Base-by-base conservation (phyloP, 1,140 invertebrate species). In the Drosophila baimaii region DNA sequence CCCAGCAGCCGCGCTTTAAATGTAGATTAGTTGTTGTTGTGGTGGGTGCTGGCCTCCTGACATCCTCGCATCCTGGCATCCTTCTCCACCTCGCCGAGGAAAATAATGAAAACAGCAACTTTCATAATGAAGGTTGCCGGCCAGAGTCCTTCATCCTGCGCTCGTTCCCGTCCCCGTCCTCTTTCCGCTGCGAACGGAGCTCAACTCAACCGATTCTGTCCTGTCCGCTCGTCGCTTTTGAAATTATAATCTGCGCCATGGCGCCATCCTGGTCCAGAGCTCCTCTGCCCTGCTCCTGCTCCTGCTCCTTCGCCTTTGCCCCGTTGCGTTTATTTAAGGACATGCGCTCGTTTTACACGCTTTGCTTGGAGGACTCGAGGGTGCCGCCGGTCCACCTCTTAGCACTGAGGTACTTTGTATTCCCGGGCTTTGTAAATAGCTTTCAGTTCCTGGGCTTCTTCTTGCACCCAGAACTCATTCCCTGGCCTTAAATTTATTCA, bases 21-120 rank as follows among this genome's bases (percentile, higher is more conserved):
- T 89, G 85, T 89, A 89, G 85, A 89, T 89, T 89, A 89, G 84
- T 89, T 89, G 80, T 84, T 89, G 83, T 39, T 72, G 74, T 54
- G 80, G 70, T 44, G 52, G 73, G 33, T 55, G 74, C 51, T 49
- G 39, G 72, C 52, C 66, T 73, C 70, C 33, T 61, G 59, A 52
- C 41, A 58, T 44, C 39, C 56, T 44, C 44, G 51, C 49, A 39
- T 47, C 41, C 54, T 46, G 44, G 46, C 43, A 33, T 31, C 35
- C 52, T 35, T 46, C 39, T 46, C 55, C 46, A 27, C 64, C 75
- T 52, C 23, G 59, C 33, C 55, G 72, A 89, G 81, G 79, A 91
- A 91, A 77, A 90, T 90, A 90, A 90, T 90, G 89, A 90, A 90
- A 90, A 89, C 84, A 74, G 75, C 89, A 89, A 90, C 89, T 91